A percentile compares a stretch with the other conserved stretches of the same genome.
Evolutionary conservation across 2,797 vertebrate genomes (phyloP).

Genomic region (Hypotaenidia philippensis): DNA sequence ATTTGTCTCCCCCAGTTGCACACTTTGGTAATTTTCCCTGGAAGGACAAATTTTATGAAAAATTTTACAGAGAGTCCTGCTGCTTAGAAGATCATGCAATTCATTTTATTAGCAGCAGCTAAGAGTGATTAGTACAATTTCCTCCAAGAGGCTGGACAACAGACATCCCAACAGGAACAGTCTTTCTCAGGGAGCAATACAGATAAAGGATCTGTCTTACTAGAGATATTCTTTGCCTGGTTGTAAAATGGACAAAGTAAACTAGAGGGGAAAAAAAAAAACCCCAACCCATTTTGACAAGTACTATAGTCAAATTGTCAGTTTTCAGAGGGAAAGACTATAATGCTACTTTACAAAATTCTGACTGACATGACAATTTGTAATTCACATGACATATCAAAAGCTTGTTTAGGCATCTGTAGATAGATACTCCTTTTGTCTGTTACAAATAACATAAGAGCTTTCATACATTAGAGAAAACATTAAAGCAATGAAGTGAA

Average conservation of each 20-base stretch:
- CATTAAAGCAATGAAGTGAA: not conserved
- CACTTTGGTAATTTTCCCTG: not conserved
- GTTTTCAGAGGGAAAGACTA: not conserved
- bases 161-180: not conserved
- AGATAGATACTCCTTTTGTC: not conserved
- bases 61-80: not conserved
- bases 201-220: not conserved
- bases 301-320: not conserved
- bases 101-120: not conserved
- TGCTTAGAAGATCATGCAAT: not conserved
- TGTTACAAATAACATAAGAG: not conserved
- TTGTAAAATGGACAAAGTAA: conserved; percentile 1
- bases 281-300: not conserved
- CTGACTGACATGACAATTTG: not conserved
- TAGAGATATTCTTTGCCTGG: not conserved
- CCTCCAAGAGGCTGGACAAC: not conserved
- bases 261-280: not conserved
- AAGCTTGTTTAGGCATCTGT: not conserved
- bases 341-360: not conserved
- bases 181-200: not conserved
- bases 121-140: not conserved
- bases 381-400: not conserved
- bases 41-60: not conserved
- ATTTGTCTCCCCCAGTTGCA: not conserved
- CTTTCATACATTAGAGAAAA: not conserved